Evolutionary conservation across 1,140 invertebrate species (phyloP), one percentile per base, ranked within the genome.

Genomic region (Drosophila azteca): DNA sequence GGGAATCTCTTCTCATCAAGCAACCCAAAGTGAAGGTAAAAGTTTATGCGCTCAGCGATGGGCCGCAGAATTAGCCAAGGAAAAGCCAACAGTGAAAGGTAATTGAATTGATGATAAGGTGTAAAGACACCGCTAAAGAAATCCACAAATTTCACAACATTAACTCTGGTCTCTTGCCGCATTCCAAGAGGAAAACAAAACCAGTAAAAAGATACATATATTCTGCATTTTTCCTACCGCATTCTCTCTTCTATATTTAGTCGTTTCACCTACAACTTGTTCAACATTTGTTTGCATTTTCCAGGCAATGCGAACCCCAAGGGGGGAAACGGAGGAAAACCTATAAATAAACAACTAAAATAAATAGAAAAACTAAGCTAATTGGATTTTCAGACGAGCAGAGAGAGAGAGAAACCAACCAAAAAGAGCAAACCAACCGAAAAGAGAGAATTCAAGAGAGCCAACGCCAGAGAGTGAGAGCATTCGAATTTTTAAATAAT

Each of bases 301-400:
- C 69, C 74, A 46, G 43, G 73, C 59, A 71, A 60, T 70, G 59
- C 52, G 58, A 58, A 46, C 45, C 55, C 45, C 55, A 9, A 70
- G 31, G 50, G 69, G 64, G 61, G 67, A 51, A 58, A 46, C 22
- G 46, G 22, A 55, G 13, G 54, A n/a, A 58, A 50, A 71, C 54
- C 81, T 81, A 87, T 70, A 85, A 87, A 85, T 78, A 85, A 66
- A 82, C 52, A 69, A 64, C 46, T 20, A 54, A 53, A 63, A 54
- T 74, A 55, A 64, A 55, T 64, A 61, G 55, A 77, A 57, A 66
- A 80, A 68, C 46, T 54, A 48, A 70, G 72, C 73, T 87, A 85
- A 85, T 85, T 87, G 74, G 82, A 87, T 85, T 78, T 67, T 22
- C 39, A 11, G 8, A 26, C 0, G 3, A 26, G 5, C 41, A 53